Conservation (phyloP, 2,113 vertebrate species). For the Scomber japonicus region DNA sequence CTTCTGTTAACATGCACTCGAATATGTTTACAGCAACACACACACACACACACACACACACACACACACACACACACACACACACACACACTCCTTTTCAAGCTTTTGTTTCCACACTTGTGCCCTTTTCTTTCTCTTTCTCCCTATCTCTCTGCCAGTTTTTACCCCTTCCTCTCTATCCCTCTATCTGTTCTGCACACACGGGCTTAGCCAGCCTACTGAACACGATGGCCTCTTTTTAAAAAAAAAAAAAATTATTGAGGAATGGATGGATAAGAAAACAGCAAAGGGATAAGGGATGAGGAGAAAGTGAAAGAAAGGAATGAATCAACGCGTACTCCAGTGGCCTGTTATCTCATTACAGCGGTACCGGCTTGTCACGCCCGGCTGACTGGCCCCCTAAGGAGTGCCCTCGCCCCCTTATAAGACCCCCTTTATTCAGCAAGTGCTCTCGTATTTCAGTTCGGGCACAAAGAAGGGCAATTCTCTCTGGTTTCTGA, state of each 20-base stretch:
- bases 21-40: constrained; percentile 34
- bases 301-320: constrained; percentile 63
- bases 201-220: constrained; percentile 70
- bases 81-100: constrained; percentile 13
- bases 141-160: constrained; percentile 51
- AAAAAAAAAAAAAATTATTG: constrained; percentile 31
- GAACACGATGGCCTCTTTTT: constrained; percentile 60
- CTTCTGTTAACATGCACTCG: constrained; percentile 24
- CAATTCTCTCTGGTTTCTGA: constrained; percentile 68
- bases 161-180: constrained; percentile 58
- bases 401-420: constrained; percentile 69
- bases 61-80: constrained; percentile 12
- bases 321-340: constrained; percentile 70
- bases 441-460: constrained; percentile 70
- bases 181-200: constrained; percentile 73
- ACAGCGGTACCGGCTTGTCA: constrained; percentile 76
- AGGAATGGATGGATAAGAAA: constrained; percentile 67
- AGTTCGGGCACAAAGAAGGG: constrained; percentile 70
- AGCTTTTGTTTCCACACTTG: constrained; percentile 49
- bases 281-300: constrained; percentile 63
- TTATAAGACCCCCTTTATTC: constrained; percentile 77
- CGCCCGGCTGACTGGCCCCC: constrained; percentile 71
- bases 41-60: neutral
- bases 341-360: constrained; percentile 82
- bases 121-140: constrained; percentile 54